Percentiles rank a stretch among this genome's conserved stretches.
phyloP scores from a whole-genome alignment of 1,140 invertebrate genomes.

The Bombus turneri region DNA sequence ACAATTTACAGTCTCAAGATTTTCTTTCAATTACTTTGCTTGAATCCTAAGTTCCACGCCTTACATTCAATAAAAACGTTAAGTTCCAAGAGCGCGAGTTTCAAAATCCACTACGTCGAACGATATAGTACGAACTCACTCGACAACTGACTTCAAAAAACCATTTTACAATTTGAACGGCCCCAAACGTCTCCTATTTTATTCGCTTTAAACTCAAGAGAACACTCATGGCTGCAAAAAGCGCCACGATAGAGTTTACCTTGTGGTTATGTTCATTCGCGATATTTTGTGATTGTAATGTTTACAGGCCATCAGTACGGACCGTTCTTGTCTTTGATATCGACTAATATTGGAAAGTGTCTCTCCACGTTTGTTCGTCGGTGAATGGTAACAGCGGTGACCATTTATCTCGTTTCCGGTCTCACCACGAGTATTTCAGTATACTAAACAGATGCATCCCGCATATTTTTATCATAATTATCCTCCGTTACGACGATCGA shows the following conservation, averaged over 20 bases:
- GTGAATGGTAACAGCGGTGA: conserved; percentile 19
- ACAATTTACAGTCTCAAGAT: too few relatives aligned
- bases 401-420: conserved; percentile 59
- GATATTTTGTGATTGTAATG: not conserved
- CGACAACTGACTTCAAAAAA: not conserved
- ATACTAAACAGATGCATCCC: conserved; percentile 36
- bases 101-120: not conserved
- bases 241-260: not conserved
- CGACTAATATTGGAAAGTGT: conserved; percentile 26
- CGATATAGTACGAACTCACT: not conserved
- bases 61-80: too few relatives aligned
- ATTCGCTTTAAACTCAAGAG: too few relatives aligned
- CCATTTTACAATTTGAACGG: not conserved
- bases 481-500: not conserved
- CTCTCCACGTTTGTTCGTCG: not conserved
- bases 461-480: conserved; percentile 52
- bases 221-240: too few relatives aligned
- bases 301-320: conserved; percentile 3
- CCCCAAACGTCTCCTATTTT: not conserved
- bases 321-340: not conserved
- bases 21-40: not conserved
- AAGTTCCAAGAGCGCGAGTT: not conserved
- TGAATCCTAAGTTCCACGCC: not conserved
- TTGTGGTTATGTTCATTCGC: not conserved
- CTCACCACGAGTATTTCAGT: conserved; percentile 8